Evolutionary conservation across 2,113 vertebrate genomes (phyloP), one percentile per base, ranked within the genome.

Genomic region (Nestor notabilis): DNA sequence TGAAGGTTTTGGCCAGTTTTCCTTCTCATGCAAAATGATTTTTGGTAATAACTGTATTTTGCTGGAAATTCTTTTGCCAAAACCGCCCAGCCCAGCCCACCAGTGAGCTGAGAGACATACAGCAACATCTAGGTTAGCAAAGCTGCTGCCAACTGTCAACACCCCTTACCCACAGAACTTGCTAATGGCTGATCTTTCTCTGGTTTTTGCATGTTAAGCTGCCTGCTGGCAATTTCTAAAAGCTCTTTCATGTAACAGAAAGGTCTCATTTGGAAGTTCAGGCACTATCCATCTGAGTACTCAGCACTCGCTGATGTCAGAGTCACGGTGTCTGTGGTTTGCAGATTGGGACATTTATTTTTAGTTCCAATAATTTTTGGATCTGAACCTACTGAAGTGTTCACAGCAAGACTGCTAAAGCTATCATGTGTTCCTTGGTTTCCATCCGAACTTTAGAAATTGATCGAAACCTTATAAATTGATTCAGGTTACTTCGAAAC

Each of bases 311-410:
- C 79, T 72, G 79, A 82, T 88, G 87, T 94, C 90, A 91, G 75
- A 93, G 49, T 70, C 74, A 69, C 0, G 3, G 60, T 75, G 55
- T 56, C 79, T 94, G 46, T 85, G 43, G 75, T 88, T 90, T 90
- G 87, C 83, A 94, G 87, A 88, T 35, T 74, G 93, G 75, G 93
- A 94, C 64, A 23, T 77, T 93, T 93, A 90, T 93, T 90, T 93
- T 93, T 85, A 81, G 70, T 81, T 85, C 70, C 27, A 78, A 72
- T 90, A 90, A 82, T 33, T 94, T 90, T 83, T 87, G 87, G 47
- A 81, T 96, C 87, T 60, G 83, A 69, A 60, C 66, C 84, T 89
- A 47, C 83, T 31, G 37, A 76, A 92, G 58, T 58, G 31, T 92
- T 96, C 90, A 35, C 79, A 88, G 69, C 49, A 78, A 88, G 75